Conservation (phyloP, 2,797 vertebrate species). For the Borostomias antarcticus region DNA sequence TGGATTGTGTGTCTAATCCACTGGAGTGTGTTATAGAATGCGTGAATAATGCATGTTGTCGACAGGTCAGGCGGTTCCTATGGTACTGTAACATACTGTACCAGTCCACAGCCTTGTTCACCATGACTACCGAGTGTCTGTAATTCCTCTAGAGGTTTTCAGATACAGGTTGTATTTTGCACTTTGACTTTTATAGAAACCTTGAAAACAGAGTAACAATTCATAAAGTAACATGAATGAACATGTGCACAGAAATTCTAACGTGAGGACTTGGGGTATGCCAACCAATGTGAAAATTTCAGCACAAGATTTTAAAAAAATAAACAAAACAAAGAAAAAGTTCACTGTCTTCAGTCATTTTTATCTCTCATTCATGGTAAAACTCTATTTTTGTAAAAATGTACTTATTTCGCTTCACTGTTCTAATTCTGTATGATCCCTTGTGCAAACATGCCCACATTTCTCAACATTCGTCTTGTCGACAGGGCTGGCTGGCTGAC, state of each 20-base stretch:
- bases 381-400: neutral
- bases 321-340: neutral
- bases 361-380: neutral
- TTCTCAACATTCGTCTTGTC: neutral
- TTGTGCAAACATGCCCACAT: neutral
- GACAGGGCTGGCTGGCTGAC: neutral
- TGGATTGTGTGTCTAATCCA: constrained; percentile 20
- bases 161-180: neutral
- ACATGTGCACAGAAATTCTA: neutral
- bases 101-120: neutral
- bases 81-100: neutral
- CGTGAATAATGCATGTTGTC: constrained; percentile 48
- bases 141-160: neutral
- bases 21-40: constrained; percentile 21
- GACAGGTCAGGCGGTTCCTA: neutral
- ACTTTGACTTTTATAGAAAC: neutral
- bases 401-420: neutral
- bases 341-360: neutral
- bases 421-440: neutral
- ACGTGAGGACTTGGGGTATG: neutral
- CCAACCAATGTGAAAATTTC: neutral
- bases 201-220: neutral
- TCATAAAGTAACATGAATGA: neutral
- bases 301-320: neutral
- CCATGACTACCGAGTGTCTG: neutral